Evolutionary conservation across 2,113 vertebrate genomes (phyloP).

Genomic region (Lamprotornis superbus): DNA sequence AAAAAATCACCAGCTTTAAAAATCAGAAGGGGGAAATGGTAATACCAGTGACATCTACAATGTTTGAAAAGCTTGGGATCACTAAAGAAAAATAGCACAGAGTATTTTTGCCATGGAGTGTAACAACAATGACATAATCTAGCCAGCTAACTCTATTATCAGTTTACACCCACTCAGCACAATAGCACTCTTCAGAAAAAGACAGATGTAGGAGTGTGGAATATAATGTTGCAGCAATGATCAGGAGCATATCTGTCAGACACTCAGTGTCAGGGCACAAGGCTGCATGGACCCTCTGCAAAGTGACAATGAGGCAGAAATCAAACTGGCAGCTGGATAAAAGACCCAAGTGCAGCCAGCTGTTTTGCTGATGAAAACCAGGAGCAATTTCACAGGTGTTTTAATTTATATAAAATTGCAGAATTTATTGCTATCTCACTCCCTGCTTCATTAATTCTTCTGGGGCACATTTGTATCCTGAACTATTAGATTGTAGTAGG

Average conservation of each 20-base stretch:
- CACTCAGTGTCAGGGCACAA: background rate
- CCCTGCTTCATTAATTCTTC: background rate
- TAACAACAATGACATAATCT: background rate
- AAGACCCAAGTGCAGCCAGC: background rate
- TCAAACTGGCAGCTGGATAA: background rate
- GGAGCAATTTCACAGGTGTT: background rate
- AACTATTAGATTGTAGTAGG: constrained; percentile 38
- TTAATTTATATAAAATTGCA: background rate
- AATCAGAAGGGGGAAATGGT: background rate
- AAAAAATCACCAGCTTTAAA: background rate
- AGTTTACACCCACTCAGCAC: constrained; percentile 12
- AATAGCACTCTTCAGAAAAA: background rate
- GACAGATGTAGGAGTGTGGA: constrained; percentile 32
- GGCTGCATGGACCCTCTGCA: background rate
- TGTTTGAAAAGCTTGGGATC: background rate
- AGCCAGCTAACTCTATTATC: background rate
- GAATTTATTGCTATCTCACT: background rate
- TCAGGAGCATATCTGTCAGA: background rate
- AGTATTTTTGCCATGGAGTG: background rate
- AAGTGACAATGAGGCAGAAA: background rate
- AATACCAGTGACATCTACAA: background rate
- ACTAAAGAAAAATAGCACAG: background rate
- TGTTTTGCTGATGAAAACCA: background rate
- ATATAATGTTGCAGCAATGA: background rate
- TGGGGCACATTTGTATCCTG: background rate